A percentile compares a stretch with the other conserved stretches of the same genome.
phyloP scores from a whole-genome alignment of 2,888 invertebrate genomes.

The Chromoteleia sp. region DNA sequence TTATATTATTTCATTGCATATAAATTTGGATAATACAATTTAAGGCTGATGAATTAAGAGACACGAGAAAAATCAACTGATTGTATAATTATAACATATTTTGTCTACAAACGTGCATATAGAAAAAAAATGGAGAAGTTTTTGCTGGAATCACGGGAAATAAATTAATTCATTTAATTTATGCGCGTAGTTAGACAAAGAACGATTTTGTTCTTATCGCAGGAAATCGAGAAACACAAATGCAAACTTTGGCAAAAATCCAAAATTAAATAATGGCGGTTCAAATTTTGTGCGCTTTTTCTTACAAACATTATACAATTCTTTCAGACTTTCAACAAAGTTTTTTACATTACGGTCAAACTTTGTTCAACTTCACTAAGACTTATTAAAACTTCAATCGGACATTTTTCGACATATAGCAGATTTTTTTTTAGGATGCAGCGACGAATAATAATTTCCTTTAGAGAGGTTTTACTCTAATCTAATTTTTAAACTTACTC shows the following conservation, averaged over 20 bases:
- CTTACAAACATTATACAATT: slow-evolving; percentile 23
- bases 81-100: too few relatives aligned
- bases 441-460: slow-evolving; percentile 16
- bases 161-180: too few relatives aligned
- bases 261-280: slow-evolving; percentile 16
- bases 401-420: slow-evolving; percentile 28
- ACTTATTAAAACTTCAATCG: slow-evolving; percentile 43
- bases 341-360: slow-evolving; percentile 29
- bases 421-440: slow-evolving; percentile 26
- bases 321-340: slow-evolving; percentile 29
- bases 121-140: too few relatives aligned
- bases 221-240: background rate
- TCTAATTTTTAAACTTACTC: too few relatives aligned
- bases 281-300: slow-evolving; percentile 15
- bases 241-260: slow-evolving; percentile 24
- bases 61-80: too few relatives aligned
- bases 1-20: too few relatives aligned
- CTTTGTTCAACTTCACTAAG: slow-evolving; percentile 39
- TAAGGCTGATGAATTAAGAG: too few relatives aligned
- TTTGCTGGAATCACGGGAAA: too few relatives aligned
- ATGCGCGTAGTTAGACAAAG: too few relatives aligned
- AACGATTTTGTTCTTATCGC: background rate
- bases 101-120: too few relatives aligned
- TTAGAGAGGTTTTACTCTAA: background rate
- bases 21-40: too few relatives aligned